phyloP scores from a whole-genome alignment of 2,888 invertebrate genomes.

The Synanthedon vespiformis region DNA sequence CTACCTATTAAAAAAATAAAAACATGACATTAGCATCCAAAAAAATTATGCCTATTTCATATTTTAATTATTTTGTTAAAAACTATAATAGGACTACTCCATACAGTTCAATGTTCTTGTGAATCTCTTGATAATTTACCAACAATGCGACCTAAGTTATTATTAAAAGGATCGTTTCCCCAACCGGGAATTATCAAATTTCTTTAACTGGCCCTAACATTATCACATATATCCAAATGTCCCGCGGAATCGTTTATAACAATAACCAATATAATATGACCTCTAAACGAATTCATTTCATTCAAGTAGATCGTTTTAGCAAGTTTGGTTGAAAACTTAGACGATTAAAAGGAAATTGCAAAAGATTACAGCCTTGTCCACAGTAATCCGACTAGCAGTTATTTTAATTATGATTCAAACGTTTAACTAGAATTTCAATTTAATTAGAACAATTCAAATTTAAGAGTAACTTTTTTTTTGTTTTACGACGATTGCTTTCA shows the following conservation, averaged over 20 bases:
- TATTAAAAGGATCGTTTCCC: slow-evolving; percentile 65
- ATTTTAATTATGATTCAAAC: slow-evolving; percentile 54
- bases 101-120: slow-evolving; percentile 7
- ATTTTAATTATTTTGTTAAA: no score
- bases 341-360: slow-evolving; percentile 65
- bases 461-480: no score
- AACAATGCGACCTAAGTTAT: slow-evolving; percentile 57
- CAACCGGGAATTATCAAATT: slow-evolving; percentile 70
- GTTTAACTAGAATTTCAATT: slow-evolving; percentile 43
- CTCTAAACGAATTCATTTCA: slow-evolving; percentile 18
- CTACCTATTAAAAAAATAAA: no score
- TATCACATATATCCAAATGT: slow-evolving; percentile 68
- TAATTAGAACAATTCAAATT: slow-evolving; percentile 31
- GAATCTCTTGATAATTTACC: slow-evolving; percentile 39
- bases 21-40: no score
- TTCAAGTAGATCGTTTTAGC: slow-evolving; percentile 30
- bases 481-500: no score
- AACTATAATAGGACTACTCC: no score
- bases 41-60: no score
- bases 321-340: slow-evolving; percentile 24
- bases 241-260: slow-evolving; percentile 42
- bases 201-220: slow-evolving; percentile 60
- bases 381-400: slow-evolving; percentile 47
- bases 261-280: slow-evolving; percentile 19
- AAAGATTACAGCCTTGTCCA: slow-evolving; percentile 52